Conservation (phyloP, 2,113 vertebrate species). For the Puntigrus tetrazona region DNA sequence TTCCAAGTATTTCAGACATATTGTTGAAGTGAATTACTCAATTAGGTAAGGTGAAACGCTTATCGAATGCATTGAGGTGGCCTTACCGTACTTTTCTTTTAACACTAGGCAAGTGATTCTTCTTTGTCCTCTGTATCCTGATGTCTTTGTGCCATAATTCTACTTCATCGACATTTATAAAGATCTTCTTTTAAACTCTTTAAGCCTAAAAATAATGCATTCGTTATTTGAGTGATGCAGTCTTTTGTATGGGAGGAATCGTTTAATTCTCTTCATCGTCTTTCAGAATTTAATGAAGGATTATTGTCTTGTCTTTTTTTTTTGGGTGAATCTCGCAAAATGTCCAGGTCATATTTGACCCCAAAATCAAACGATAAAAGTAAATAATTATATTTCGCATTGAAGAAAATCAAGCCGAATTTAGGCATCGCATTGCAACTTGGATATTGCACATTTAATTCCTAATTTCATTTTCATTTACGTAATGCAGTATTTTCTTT, state of each 20-base stretch:
- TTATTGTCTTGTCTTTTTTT: neutral
- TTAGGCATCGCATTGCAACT: neutral
- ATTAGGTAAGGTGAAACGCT: neutral
- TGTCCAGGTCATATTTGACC: neutral
- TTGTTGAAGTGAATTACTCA: neutral
- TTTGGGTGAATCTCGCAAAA: neutral
- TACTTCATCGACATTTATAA: neutral
- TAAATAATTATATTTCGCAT: neutral
- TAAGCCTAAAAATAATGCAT: neutral
- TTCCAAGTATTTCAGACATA: slow-evolving; percentile 3
- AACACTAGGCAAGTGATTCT: slow-evolving; percentile 35
- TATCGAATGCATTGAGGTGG: neutral
- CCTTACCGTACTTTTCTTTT: slow-evolving; percentile 33
- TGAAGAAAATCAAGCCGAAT: neutral
- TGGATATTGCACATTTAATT: neutral
- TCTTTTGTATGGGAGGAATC: neutral
- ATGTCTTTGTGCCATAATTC: slow-evolving; percentile 71
- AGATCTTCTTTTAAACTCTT: slow-evolving; percentile 48
- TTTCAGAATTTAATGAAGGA: neutral
- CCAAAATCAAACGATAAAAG: neutral
- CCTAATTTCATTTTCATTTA: neutral
- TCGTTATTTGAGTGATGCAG: neutral
- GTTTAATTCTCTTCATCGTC: neutral
- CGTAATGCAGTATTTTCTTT: neutral
- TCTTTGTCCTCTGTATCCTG: slow-evolving; percentile 35